Base-by-base conservation (phyloP, 2,113 vertebrate species). In the Notothenia coriiceps region DNA sequence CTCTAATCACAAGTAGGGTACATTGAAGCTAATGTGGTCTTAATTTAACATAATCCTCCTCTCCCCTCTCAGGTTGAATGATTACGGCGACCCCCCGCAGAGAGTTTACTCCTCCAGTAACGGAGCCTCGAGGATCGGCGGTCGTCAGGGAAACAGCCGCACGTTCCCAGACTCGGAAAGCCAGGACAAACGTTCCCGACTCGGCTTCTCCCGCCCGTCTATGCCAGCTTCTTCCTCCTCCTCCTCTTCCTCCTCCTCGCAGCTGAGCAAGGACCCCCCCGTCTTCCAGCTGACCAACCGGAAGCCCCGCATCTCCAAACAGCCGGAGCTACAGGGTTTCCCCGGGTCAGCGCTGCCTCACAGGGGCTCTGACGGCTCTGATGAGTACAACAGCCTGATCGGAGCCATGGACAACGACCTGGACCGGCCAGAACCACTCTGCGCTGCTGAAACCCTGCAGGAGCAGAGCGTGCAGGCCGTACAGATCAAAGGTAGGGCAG, bases 371-470 rank as follows among this genome's bases (percentile, higher is more conserved):
- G 97, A 98, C 50, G 98, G 98, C 54, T 94, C 96, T 0, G 98
- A 98, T 0, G 98, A 98, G 70, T 96, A 97, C 71, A 94, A 93
- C n/a, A 96, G 93, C 88, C 96, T 99, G 64, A 92, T 98, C 89
- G 97, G 97, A 91, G 96, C 96, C 84, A 98, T 99, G 97, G 98
- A 99, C 92, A 98, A 96, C 85, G 98, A 99, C 93, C 96, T 97
- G 50, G 97, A 99, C 75, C 96, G 97, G 74, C 97, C 96, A 6
- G 96, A 97, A 70, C 47, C 91, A 0, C 85, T 90, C 6, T 20
- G 73, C 25, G 59, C 69, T 1, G 96, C 69, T 1, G 96, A 97
- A 44, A 91, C 96, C 72, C 95, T 96, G 89, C 96, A 95, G 92
- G 98, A 99, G 81, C 96, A 95, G 70, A 96, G 94, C 46, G 92